Conservation (phyloP, 2,113 vertebrate genomes). For the Leptosomus discolor region DNA sequence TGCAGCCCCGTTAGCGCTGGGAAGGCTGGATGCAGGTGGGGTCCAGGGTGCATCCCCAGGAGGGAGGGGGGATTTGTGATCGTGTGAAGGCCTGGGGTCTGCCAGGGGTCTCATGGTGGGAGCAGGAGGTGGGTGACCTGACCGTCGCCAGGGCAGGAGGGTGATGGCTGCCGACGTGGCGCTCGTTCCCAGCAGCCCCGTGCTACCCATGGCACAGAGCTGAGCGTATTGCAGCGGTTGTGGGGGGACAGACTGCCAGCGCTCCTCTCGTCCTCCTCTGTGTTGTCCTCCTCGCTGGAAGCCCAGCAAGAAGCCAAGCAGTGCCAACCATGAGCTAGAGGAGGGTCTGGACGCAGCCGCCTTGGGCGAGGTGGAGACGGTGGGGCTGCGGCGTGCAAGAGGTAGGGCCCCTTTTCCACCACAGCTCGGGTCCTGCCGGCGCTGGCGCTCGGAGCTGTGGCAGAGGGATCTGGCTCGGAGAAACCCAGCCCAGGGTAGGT, state of each 20-base stretch:
- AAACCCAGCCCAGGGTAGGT: neutral
- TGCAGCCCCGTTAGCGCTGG: neutral
- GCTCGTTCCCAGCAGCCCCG: neutral
- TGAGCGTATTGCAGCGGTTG: neutral
- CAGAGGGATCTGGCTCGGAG: neutral
- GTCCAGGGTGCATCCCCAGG: neutral
- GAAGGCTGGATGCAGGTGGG: neutral
- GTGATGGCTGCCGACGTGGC: fast-evolving
- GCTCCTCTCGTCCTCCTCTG: neutral
- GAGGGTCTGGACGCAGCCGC: neutral
- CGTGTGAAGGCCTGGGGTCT: neutral
- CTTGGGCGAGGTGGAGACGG: fast-evolving
- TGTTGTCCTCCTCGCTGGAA: fast-evolving
- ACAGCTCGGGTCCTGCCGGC: fast-evolving
- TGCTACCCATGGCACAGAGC: neutral
- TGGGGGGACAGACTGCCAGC: neutral
- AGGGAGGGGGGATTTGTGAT: neutral
- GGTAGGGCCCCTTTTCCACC: neutral
- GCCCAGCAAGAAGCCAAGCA: neutral
- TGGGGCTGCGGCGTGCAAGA: fast-evolving
- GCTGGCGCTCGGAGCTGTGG: neutral
- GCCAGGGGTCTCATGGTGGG: fast-evolving
- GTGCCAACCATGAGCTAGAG: neutral
- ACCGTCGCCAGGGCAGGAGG: neutral
- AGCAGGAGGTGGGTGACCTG: neutral